Conservation (phyloP, 1,140 invertebrate species). For the Lepidotrigona ventralis region DNA sequence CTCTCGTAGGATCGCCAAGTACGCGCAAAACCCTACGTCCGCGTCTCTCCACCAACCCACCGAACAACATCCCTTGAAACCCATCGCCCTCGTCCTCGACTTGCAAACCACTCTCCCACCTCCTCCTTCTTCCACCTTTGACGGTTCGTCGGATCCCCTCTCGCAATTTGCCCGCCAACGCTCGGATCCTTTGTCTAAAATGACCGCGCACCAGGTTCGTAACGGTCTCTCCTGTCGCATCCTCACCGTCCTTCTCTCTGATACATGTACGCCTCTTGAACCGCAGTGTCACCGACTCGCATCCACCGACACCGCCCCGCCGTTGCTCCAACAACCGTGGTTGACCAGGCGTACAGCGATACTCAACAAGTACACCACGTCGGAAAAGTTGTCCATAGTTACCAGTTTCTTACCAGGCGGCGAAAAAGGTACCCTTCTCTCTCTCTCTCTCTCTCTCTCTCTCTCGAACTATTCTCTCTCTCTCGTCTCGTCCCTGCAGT, state of each 20-base stretch:
- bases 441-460: neutral
- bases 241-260: too few species aligned
- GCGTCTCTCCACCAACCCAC: too few species aligned
- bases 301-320: slow-evolving; percentile 76
- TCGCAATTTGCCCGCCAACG: slow-evolving; percentile 85
- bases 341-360: slow-evolving; percentile 85
- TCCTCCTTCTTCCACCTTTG: too few species aligned
- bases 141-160: slow-evolving; percentile 88
- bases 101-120: too few species aligned
- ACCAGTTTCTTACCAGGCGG: slow-evolving; percentile 91
- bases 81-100: too few species aligned
- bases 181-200: slow-evolving; percentile 84
- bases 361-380: slow-evolving; percentile 93
- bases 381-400: slow-evolving; percentile 93
- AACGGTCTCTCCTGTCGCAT: too few species aligned
- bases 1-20: too few species aligned
- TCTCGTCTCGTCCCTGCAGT: slow-evolving; percentile 75
- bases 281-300: slow-evolving; percentile 73
- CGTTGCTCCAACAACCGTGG: too few species aligned
- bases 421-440: slow-evolving; percentile 85
- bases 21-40: too few species aligned
- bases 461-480: neutral
- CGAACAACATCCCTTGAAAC: too few species aligned
- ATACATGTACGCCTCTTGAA: too few species aligned
- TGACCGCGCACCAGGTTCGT: slow-evolving; percentile 83